Percentiles rank a stretch among this genome's conserved stretches.
These are phyloP conservation scores for Typhlichthys eigenmanni DNA, from an alignment of 2,797 vertebrate species.

Conservation along the genomic window DNA sequence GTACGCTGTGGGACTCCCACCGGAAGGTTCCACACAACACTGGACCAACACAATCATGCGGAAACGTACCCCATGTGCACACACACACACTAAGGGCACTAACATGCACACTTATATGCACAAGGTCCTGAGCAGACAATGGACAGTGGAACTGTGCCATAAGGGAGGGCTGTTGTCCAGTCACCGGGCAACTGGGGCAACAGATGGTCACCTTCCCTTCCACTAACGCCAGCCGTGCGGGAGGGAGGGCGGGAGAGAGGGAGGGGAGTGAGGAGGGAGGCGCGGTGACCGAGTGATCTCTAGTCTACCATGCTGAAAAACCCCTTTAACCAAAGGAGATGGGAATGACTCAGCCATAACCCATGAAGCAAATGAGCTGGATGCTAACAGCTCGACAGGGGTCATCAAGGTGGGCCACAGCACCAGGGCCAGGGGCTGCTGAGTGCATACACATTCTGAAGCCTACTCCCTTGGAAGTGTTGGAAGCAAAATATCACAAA, in stretches of 20 bases:
- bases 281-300: conserved; percentile 34
- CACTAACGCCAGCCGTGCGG: conserved; percentile 63
- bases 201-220: conserved; percentile 79
- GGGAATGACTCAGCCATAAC: conserved; percentile 66
- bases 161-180: conserved; percentile 73
- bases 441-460: background rate
- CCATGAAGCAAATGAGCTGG: conserved; percentile 59
- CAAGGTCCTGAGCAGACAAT: conserved; percentile 60
- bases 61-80: conserved; percentile 2
- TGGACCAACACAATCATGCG: conserved; percentile 55
- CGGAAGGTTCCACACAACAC: conserved; percentile 78
- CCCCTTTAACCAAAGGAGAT: conserved; percentile 55
- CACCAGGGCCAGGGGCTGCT: background rate
- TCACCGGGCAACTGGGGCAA: conserved; percentile 77
- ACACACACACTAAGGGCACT: conserved; percentile 23
- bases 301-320: conserved; percentile 28
- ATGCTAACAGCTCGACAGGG: conserved; percentile 32
- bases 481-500: conserved; percentile 8
- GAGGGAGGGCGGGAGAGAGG: conserved; percentile 3
- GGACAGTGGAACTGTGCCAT: conserved; percentile 73
- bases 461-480: conserved; percentile 9
- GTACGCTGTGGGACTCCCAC: conserved; percentile 62
- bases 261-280: conserved; percentile 1
- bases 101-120: conserved; percentile 17
- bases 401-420: conserved; percentile 30